A percentile compares a stretch with the other conserved stretches of the same genome.
phyloP scores from a whole-genome alignment of 2,888 invertebrate genomes.

The Proisotoma minuta region DNA sequence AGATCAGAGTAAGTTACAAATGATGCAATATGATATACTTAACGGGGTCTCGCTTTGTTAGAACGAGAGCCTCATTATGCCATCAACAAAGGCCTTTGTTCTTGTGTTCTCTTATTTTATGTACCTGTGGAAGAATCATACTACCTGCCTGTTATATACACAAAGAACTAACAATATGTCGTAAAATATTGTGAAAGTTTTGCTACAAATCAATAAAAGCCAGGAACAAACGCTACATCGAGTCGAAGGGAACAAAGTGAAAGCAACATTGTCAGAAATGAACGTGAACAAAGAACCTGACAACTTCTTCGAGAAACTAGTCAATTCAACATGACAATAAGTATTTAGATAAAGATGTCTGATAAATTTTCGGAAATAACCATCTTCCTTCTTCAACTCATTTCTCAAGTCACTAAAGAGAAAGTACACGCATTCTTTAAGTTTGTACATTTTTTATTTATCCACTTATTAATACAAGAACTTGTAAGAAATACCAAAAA shows the following conservation, averaged over 20 bases:
- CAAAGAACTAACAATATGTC: neutral
- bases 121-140: no score
- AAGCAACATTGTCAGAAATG: neutral
- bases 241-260: neutral
- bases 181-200: slow-evolving; percentile 14
- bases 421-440: no score
- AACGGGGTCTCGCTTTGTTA: no score
- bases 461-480: no score
- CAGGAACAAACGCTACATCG: neutral
- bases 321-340: neutral
- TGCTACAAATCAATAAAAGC: slow-evolving; percentile 3
- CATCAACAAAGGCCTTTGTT: neutral
- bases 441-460: no score
- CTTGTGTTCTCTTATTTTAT: neutral
- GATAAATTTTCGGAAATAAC: slow-evolving; percentile 7
- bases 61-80: no score
- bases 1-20: no score
- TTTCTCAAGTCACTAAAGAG: no score
- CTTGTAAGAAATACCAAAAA: no score
- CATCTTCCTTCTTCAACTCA: neutral
- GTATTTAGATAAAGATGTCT: slow-evolving; percentile 8
- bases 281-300: neutral
- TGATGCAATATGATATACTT: no score
- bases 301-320: neutral
- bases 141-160: neutral